Evolutionary conservation across 2,888 invertebrate genomes (phyloP).

Genomic region (Perdita meconis): DNA sequence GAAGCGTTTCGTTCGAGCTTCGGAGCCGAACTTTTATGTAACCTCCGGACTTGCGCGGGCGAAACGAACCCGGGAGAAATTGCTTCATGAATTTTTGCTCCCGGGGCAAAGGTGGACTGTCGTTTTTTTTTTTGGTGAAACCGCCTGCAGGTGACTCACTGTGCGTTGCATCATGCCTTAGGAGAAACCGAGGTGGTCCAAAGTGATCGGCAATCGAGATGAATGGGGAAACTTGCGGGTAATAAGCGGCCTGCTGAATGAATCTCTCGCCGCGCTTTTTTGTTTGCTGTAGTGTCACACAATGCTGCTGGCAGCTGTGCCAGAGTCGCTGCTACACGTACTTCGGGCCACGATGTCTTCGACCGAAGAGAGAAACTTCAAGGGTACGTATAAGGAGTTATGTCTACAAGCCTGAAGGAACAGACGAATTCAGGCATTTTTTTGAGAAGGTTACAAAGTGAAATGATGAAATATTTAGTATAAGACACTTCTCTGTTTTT

Average conservation of each 20-base stretch:
- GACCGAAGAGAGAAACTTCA: too few relatives aligned
- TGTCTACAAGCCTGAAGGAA: too few relatives aligned
- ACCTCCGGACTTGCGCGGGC: neutral
- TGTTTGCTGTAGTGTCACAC: neutral
- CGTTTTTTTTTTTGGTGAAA: neutral
- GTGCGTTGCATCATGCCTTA: neutral
- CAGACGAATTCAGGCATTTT: too few relatives aligned
- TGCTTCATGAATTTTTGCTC: neutral
- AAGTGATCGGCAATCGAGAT: neutral
- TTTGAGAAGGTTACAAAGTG: too few relatives aligned
- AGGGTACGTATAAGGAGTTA: too few relatives aligned
- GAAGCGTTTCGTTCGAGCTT: neutral
- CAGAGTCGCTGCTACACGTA: too few relatives aligned
- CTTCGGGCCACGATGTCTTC: too few relatives aligned
- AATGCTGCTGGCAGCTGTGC: too few relatives aligned
- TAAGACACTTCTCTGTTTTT: too few relatives aligned
- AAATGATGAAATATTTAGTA: too few relatives aligned
- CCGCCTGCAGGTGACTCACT: constrained; percentile 1
- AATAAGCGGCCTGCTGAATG: neutral
- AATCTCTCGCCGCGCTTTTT: neutral
- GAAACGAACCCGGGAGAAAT: constrained; percentile 5
- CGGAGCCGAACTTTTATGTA: constrained; percentile 3
- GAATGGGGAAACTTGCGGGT: neutral
- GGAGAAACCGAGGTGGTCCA: neutral
- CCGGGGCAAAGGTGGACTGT: neutral